Base-by-base conservation (phyloP, 2,797 vertebrate species). In the Sebastes variabilis region DNA sequence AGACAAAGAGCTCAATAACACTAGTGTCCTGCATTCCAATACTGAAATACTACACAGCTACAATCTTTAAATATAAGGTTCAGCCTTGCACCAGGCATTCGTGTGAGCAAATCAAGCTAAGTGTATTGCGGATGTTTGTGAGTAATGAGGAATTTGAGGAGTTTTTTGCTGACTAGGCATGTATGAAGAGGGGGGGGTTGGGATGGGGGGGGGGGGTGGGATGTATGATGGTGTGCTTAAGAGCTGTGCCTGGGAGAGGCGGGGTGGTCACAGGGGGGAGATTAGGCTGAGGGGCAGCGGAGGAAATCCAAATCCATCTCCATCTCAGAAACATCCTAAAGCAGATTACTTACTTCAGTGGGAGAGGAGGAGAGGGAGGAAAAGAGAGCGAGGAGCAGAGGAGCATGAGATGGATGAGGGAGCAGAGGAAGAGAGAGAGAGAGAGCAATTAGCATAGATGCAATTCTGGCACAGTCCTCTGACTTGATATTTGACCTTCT, bases 401-500 rank as follows among this genome's bases (percentile, higher is more conserved):
- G 80, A 85, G 90, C 49, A 42, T 59, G 82, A 88, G 88, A 90
- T 84, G 82, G 87, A 91, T 79, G 90, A 84, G 78, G 67, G 75
- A 79, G 82, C 76, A 81, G 86, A 64, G 84, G 60, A 69, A 52
- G 59, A 42, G 79, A 74, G 72, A 67, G 87, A 84, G 87, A 72
- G 82, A 72, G 87, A 91, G 92, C 93, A 95, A 94, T 95, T 95
- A 95, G 92, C 94, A 93, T 95, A 91, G 93, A 93, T 94, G 92
- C 91, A 94, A 95, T 93, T 90, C 91, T 92, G 92, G 90, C 93
- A 89, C 89, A 83, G 90, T 94, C 90, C 91, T 93, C 93, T 92
- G 92, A 95, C 94, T 95, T 94, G 91, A 94, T 95, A 94, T 94
- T 94, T 95, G 94, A 95, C 94, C 94, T 95, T 95, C 93, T 91